Base-by-base conservation (phyloP, 2,888 invertebrate genomes). In the Sialis fuliginosa region DNA sequence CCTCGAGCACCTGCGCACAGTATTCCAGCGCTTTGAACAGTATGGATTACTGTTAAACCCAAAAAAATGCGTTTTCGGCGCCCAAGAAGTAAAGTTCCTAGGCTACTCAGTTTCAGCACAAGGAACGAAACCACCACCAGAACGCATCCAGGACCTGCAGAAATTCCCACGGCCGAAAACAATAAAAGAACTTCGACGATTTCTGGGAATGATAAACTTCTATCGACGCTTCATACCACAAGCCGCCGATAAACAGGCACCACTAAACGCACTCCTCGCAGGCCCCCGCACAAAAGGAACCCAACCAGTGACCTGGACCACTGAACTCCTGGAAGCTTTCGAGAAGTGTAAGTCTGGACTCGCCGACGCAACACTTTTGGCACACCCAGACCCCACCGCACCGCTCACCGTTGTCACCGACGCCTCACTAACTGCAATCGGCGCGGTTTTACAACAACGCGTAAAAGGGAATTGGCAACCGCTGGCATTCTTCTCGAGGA, bases 371-470 rank as follows among this genome's bases (percentile, higher is more conserved):
- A 33, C 49, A 6, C 13, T 45, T 2, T 39, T 50, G 5, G 44
- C 46, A 6, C 48, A 50, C 35, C 51, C 48, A 1, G 35, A 7
- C 2, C 2, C 12, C 1, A 8, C 47, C 7, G 48, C 48, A 1
- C 42, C 43, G 6, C 32, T 51, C 0, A 33, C 39, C 1, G 33
- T 52, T 4, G 5, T 42, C 12, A 37, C 34, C 22, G 54, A 52
- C 8, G 52, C 52, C 10, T 40, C 40, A 12, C 9, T 9, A 6
- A 7, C 6, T 9, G 40, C 40, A 40, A 40, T 40, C 8, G 55
- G 56, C 3, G 56, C 50, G 0, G 52, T 45, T 1, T 40, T 58
- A 7, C 49, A 59, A 10, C 54, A 57, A 39, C 30, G 12, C 2
- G 42, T 48, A 7, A 45, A 49, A 0, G 48, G 42, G 4, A 33